These are phyloP conservation scores for Anorthoa munda DNA, from an alignment of 2,888 invertebrate species.

Conservation along the genomic window DNA sequence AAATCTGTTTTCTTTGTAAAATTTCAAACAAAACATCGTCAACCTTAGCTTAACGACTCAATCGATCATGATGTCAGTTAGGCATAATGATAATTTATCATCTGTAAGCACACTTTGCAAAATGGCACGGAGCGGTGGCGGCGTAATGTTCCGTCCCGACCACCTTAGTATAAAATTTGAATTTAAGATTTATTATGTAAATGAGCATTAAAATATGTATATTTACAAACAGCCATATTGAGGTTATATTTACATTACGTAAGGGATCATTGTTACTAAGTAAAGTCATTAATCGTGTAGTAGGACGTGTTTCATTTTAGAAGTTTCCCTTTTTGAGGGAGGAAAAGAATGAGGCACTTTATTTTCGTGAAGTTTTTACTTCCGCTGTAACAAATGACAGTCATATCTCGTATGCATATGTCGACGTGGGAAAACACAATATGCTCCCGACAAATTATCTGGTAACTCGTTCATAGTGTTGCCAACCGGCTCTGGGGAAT, in stretches of 20 bases:
- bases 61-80: slow-evolving; percentile 78
- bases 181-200: slow-evolving; percentile 63
- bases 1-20: slow-evolving; percentile 45
- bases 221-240: slow-evolving; percentile 65
- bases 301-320: slow-evolving; percentile 16
- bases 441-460: slow-evolving; percentile 69
- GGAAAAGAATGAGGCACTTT: slow-evolving; percentile 42
- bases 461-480: slow-evolving; percentile 64
- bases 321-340: slow-evolving; percentile 18
- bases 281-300: slow-evolving; percentile 38
- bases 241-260: slow-evolving; percentile 43
- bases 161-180: slow-evolving; percentile 70
- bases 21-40: slow-evolving; percentile 62
- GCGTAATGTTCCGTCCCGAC: slow-evolving; percentile 68
- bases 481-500: slow-evolving; percentile 40
- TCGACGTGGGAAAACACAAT: slow-evolving; percentile 66
- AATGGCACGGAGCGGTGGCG: slow-evolving; percentile 63
- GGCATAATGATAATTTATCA: slow-evolving; percentile 81
- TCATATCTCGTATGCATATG: slow-evolving; percentile 65
- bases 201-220: slow-evolving; percentile 56
- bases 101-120: slow-evolving; percentile 75
- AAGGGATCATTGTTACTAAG: slow-evolving; percentile 35
- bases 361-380: slow-evolving; percentile 56
- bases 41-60: slow-evolving; percentile 73
- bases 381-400: slow-evolving; percentile 55